A percentile compares a stretch with the other conserved stretches of the same genome.
phyloP scores from a whole-genome alignment of 2,113 vertebrate species.

The Sakesphorus luctuosus region DNA sequence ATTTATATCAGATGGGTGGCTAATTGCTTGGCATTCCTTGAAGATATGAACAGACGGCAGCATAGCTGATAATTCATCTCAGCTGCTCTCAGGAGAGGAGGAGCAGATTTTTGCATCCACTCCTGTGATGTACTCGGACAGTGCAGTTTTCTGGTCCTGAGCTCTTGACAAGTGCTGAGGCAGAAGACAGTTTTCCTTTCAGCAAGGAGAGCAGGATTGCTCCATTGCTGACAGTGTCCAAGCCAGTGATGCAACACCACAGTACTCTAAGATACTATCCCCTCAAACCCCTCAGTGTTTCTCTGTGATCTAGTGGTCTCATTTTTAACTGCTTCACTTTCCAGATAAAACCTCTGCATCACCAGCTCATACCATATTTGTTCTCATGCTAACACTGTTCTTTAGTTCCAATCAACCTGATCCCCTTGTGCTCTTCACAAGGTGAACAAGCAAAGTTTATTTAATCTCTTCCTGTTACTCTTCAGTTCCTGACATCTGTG shows the following conservation, averaged over 20 bases:
- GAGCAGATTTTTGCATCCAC: background rate
- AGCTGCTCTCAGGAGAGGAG: background rate
- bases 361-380: background rate
- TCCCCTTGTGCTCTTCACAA: background rate
- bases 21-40: slow-evolving; percentile 50
- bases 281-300: background rate
- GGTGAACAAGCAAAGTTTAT: background rate
- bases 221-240: background rate
- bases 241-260: background rate
- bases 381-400: background rate
- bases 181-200: background rate
- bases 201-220: background rate
- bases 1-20: slow-evolving; percentile 19
- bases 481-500: accelerated
- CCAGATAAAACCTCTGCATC: background rate
- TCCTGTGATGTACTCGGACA: background rate
- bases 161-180: background rate
- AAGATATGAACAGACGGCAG: background rate
- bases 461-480: background rate
- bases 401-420: background rate
- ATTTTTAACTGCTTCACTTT: background rate
- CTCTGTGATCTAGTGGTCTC: background rate
- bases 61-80: background rate
- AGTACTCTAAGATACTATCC: background rate
- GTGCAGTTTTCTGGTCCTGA: background rate